Conservation (phyloP, 2,888 invertebrate species). For the Spilarctia lutea region DNA sequence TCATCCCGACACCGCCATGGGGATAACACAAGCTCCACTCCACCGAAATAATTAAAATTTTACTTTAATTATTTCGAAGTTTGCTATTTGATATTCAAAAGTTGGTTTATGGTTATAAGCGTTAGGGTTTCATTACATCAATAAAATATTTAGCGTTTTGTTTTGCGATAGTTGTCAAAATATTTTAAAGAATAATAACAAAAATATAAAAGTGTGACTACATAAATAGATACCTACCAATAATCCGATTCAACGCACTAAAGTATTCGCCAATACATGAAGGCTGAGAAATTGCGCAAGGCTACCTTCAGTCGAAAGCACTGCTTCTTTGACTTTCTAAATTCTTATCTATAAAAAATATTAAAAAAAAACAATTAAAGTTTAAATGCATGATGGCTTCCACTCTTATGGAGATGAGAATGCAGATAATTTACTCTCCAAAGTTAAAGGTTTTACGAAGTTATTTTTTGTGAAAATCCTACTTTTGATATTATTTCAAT, state of each 20-base stretch:
- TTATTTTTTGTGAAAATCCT: too few relatives aligned
- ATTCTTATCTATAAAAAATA: too few relatives aligned
- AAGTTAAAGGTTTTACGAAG: too few relatives aligned
- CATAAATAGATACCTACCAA: background rate
- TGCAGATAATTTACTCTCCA: too few relatives aligned
- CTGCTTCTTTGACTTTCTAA: background rate
- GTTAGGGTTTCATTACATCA: constrained; percentile 1
- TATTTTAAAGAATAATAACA: background rate
- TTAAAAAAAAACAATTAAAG: too few relatives aligned
- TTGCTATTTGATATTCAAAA: constrained; percentile 27
- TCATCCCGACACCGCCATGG: constrained; percentile 57
- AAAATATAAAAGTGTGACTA: background rate
- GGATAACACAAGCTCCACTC: constrained; percentile 53
- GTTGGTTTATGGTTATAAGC: constrained; percentile 12
- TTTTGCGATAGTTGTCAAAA: background rate
- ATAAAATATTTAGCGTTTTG: background rate
- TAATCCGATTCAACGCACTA: background rate
- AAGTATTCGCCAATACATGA: background rate
- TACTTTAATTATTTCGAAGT: constrained; percentile 40
- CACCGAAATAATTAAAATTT: constrained; percentile 59
- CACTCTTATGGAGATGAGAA: too few relatives aligned
- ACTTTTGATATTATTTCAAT: too few relatives aligned
- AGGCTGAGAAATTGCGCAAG: too few relatives aligned
- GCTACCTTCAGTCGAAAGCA: too few relatives aligned
- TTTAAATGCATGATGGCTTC: too few relatives aligned